Conservation (phyloP, 1,140 invertebrate genomes). For the Drosophila chauvacae region DNA sequence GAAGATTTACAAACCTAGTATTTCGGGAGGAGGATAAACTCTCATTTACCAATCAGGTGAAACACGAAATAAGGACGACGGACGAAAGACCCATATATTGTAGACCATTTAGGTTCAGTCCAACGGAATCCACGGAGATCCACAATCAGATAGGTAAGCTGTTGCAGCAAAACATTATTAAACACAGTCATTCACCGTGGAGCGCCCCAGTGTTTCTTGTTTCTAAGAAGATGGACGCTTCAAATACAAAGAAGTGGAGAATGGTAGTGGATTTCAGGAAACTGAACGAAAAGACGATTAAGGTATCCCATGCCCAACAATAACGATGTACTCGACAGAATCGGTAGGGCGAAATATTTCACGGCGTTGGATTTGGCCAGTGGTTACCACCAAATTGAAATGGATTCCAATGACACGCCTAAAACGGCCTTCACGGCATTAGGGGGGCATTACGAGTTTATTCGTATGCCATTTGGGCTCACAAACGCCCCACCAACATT, state of each 20-base stretch:
- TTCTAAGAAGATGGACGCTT: slow-evolving; percentile 34
- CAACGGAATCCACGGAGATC: neutral
- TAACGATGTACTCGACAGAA: too few species aligned
- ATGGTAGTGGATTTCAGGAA: slow-evolving; percentile 52
- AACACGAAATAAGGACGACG: neutral
- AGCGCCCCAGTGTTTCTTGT: slow-evolving; percentile 10
- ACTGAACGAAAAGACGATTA: neutral
- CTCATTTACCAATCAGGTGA: neutral
- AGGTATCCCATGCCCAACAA: too few species aligned
- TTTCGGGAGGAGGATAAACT: neutral
- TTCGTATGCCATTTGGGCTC: too few species aligned
- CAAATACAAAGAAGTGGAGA: slow-evolving; percentile 48
- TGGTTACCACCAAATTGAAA: too few species aligned
- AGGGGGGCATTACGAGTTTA: too few species aligned
- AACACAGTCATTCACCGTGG: neutral
- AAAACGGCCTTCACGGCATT: too few species aligned
- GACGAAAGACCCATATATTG: neutral
- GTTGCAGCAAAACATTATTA: neutral
- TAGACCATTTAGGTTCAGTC: neutral
- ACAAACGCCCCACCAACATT: too few species aligned
- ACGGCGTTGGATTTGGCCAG: too few species aligned
- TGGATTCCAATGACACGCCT: too few species aligned
- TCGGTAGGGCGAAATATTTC: too few species aligned
- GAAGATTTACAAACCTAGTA: neutral
- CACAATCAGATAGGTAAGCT: neutral